Evolutionary conservation across 1,140 invertebrate genomes (phyloP), one percentile per base, ranked within the genome.

Genomic region (Plodia interpunctella): DNA sequence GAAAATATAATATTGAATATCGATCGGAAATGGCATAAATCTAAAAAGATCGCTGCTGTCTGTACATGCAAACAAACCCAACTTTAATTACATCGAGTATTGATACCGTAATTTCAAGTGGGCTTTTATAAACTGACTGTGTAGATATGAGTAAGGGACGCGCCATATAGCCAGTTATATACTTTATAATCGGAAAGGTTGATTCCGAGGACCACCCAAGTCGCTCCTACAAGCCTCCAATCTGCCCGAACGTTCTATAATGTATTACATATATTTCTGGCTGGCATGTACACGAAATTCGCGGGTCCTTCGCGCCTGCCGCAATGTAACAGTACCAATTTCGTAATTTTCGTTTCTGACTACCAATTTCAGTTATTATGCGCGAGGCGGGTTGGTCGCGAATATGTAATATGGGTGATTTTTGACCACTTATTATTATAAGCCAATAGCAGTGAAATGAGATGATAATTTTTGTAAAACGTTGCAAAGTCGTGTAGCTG

Each of bases 201-300:
- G 75, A 78, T 77, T 80, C 62, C 68, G 67, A 56, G 71, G 86
- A 88, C 86, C 86, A 88, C 86, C 86, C 86, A 88, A 57, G 80
- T 69, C 38, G 76, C 76, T 66, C 11, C 20, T 57, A 53, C 25
- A 19, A 60, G 52, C 56, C 55, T 35, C 8, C 50, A 53, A 53
- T 38, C 56, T 54, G 35, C 44, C 57, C 56, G 61, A 63, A 62
- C 60, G 55, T 64, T 65, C 56, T 17, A 44, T 44, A 44, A n/a
- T 15, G 38, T 44, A 15, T 44, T 15, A 44, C 15, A 44, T 44
- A 44, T 17, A 44, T 44, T 44, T 15, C 38, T 44, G 38, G 38
- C 38, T 17, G 13, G 38, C 38, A 57, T 59, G 18, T 53, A 55
- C 57, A 59, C 50, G 49, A 64, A 64, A 57, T 60, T 60, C 59